A percentile compares a stretch with the other conserved stretches of the same genome.
phyloP scores from a whole-genome alignment of 2,113 vertebrate species.

The Ancistrus triradiatus region DNA sequence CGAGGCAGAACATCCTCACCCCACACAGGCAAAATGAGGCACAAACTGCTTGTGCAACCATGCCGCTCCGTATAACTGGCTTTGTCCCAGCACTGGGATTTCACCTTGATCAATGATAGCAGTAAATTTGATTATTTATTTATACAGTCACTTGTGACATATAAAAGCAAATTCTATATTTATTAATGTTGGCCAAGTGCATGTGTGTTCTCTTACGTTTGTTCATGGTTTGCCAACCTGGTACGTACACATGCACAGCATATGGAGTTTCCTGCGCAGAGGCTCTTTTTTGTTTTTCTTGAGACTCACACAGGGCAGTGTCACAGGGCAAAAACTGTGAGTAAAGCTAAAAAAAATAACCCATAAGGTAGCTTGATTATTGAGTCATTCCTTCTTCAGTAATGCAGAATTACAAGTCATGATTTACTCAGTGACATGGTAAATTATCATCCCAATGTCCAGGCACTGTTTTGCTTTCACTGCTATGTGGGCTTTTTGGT shows the following conservation, averaged over 20 bases:
- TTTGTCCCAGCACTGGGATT: no score
- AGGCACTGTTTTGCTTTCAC: conserved; percentile 6
- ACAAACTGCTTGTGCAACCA: no score
- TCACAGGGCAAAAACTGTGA: neutral
- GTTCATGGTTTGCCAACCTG: conserved; percentile 6
- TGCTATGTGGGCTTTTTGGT: conserved; percentile 7
- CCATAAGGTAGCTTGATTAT: neutral
- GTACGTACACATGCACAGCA: conserved; percentile 28
- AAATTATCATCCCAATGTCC: conserved; percentile 18
- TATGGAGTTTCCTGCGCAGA: conserved; percentile 11
- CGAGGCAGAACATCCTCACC: no score
- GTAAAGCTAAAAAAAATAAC: neutral
- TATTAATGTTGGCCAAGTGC: conserved; percentile 12
- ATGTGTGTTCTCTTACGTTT: conserved; percentile 7
- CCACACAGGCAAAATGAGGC: no score
- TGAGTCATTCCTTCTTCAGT: neutral
- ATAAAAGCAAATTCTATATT: conserved; percentile 3
- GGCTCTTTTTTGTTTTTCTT: neutral
- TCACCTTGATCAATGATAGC: no score
- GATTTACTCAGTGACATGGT: neutral
- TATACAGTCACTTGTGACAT: conserved; percentile 13
- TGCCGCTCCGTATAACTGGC: no score
- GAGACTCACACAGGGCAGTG: neutral
- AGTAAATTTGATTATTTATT: neutral
- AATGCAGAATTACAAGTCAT: neutral